Evolutionary conservation across 2,888 invertebrate genomes (phyloP).

Genomic region (Megastigmus dorsalis): DNA sequence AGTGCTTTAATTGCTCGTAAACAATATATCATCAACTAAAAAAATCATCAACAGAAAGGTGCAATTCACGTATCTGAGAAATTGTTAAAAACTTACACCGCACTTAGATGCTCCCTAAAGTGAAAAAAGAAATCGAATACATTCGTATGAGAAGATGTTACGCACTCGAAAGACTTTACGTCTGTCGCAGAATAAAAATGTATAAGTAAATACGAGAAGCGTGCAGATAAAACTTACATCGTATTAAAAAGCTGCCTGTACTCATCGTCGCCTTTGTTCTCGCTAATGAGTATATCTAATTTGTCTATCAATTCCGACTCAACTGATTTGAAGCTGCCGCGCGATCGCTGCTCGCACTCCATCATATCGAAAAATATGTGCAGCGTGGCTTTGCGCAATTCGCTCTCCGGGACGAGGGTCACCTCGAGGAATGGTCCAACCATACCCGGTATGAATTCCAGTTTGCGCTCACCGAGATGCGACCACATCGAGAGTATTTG

Average conservation of each 20-base stretch:
- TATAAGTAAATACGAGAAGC: background rate
- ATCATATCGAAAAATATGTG: conserved; percentile 97
- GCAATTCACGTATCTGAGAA: too few relatives aligned
- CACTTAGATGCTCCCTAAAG: conserved; percentile 91
- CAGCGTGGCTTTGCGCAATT: conserved; percentile 90
- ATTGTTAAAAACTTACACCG: conserved; percentile 93
- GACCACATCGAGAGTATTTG: conserved; percentile 95
- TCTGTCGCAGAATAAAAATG: background rate
- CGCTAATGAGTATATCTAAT: conserved; percentile 92
- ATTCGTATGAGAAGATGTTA: conserved; percentile 4
- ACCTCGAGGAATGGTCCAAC: conserved; percentile 96
- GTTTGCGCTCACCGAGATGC: conserved; percentile 88
- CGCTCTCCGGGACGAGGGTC: conserved; percentile 90
- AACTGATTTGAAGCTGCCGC: conserved; percentile 92
- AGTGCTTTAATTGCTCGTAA: too few relatives aligned
- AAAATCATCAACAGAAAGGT: too few relatives aligned
- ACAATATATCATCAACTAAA: too few relatives aligned
- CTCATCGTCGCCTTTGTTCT: conserved; percentile 95
- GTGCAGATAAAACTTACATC: conserved; percentile 84
- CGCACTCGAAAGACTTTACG: too few relatives aligned
- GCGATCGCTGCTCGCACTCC: conserved; percentile 90
- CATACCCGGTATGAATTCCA: conserved; percentile 93
- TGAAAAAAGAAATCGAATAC: conserved; percentile 60
- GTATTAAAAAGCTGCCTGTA: conserved; percentile 95
- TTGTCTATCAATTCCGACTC: conserved; percentile 96